Base-by-base conservation (phyloP, 2,888 invertebrate species). In the Zygaena filipendulae region DNA sequence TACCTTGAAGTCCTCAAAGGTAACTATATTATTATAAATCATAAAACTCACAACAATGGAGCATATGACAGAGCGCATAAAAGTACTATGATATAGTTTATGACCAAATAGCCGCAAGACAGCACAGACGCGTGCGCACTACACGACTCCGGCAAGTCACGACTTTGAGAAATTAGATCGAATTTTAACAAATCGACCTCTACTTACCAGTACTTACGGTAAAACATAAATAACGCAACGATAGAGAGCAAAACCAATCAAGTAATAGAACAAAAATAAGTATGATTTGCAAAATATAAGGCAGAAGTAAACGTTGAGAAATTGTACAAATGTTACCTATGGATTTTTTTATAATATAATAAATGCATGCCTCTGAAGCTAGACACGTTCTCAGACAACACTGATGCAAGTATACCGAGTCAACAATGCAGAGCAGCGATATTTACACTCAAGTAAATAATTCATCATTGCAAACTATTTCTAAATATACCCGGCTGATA, bases 41-140 rank as follows among this genome's bases (percentile, higher is more conserved):
- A 74, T 59, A 58, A 59, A 53, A 48, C 54, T 40, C 50, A 52
- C 47, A 64, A 75, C 72, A 77, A 74, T 70, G 45, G 58, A 45
- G 43, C 52, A 60, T 47, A 68, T 62, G 70, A 64, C 66, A 64
- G 55, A 46, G 48, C 51, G 48, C 50, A 54, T 49, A 52, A 55
- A 56, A 58, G 59, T 52, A 63, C 59, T 57, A 52, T 52, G 46
- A 62, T 60, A 66, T 62, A 66, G 59, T 63, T 63, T 52, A 51
- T 59, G 46, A 40, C 43, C 45, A 49, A 50, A 52, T 41, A 59
- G 55, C 63, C 67, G 58, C 59, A 57, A 59, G 49, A 38, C 57
- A 16, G 7, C 4, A 7, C 4, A 16, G 58, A 62, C 77, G 72
- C 70, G 71, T 74, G 75, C 72, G 60, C 70, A 52, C 49, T 43